Base-by-base conservation (phyloP, 2,113 vertebrate genomes). In the Psittacula cyanocephala region DNA sequence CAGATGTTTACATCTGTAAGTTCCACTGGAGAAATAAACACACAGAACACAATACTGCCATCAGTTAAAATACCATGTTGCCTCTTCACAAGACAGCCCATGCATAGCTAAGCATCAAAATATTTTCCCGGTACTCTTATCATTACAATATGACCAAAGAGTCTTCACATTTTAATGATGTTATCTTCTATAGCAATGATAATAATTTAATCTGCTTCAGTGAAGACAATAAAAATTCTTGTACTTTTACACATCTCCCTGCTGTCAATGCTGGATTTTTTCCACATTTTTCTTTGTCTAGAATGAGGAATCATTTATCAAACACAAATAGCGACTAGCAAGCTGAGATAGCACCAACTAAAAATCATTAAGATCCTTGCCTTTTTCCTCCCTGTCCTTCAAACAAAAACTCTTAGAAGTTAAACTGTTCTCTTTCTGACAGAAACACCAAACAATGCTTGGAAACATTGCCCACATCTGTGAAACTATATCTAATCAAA, bases 401-500 rank as follows among this genome's bases (percentile, higher is more conserved):
- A 72, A 88, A 72, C 2, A 77, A 79, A 94, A 88, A 35, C 46
- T 75, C 80, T 50, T 47, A 72, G 49, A 96, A 93, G 83, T 92
- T 92, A 75, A 91, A 55, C 71, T 46, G 84, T 89, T 88, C 69
- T 80, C 29, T 64, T 50, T 76, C 41, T 16, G 35, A 70, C 76
- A 88, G 68, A 43, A 82, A 25, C 49, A 85, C 76, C 60, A 65
- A 85, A 95, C 89, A 93, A 86, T 70, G 60, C 77, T 69, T 78
- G 67, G 67, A 94, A 95, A 49, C 19, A 5, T 64, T 96, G 65
- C 67, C 87, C 81, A 81, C 85, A 96, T 96, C 77, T 88, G 68
- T 75, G 83, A 97, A 90, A 88, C 87, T 90, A 46, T 72, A 96
- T 43, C 81, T 95, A 90, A 91, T 97, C 86, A 94, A 93, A 98